Evolutionary conservation across 2,888 invertebrate genomes (phyloP).

Genomic region (Abscondita cerata): DNA sequence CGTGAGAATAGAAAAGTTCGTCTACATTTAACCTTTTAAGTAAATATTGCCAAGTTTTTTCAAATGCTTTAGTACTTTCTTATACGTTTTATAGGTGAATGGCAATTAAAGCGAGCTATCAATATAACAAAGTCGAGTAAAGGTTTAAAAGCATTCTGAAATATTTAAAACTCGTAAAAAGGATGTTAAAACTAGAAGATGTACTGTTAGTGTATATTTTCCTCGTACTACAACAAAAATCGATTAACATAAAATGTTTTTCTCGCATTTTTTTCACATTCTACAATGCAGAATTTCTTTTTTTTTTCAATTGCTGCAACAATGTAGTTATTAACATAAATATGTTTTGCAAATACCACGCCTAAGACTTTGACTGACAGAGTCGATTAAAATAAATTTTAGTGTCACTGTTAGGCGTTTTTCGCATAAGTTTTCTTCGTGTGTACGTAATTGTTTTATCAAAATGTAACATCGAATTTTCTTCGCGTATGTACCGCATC

Average conservation of each 20-base stretch:
- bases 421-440: neutral
- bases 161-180: slow-evolving; percentile 17
- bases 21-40: slow-evolving; percentile 19
- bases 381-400: slow-evolving; percentile 42
- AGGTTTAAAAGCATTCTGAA: slow-evolving; percentile 3
- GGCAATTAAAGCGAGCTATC: slow-evolving; percentile 9
- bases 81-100: slow-evolving; percentile 14
- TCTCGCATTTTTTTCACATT: neutral
- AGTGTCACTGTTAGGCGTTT: slow-evolving; percentile 34
- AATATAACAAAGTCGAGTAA: slow-evolving; percentile 13
- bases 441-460: neutral
- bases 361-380: slow-evolving; percentile 40
- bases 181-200: slow-evolving; percentile 6
- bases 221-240: slow-evolving; percentile 12
- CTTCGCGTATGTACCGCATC: no score
- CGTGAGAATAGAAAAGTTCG: slow-evolving; percentile 28
- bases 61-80: neutral
- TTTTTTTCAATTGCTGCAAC: slow-evolving; percentile 8
- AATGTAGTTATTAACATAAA: slow-evolving; percentile 24
- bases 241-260: slow-evolving; percentile 16
- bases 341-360: slow-evolving; percentile 27
- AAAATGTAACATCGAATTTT: slow-evolving; percentile 1
- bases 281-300: no score
- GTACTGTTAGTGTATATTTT: slow-evolving; percentile 10
- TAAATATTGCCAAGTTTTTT: neutral